These are phyloP conservation scores for Trachelus iudaicus DNA, from an alignment of 2,888 invertebrate genomes.

Conservation along the genomic window DNA sequence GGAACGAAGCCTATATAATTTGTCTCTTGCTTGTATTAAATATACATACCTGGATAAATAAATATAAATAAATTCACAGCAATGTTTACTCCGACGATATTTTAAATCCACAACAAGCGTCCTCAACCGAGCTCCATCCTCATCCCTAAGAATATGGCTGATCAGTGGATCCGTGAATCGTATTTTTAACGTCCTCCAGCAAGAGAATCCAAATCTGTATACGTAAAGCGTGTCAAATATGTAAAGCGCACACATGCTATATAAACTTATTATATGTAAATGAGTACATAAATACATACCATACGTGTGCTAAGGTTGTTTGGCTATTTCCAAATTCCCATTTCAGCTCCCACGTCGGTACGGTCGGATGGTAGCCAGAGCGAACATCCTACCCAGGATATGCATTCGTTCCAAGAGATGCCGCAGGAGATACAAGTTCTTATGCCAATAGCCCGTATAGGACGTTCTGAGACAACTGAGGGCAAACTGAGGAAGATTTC, in stretches of 20 bases:
- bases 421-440: neutral
- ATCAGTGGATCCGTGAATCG: neutral
- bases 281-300: neutral
- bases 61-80: conserved; percentile 8
- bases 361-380: neutral
- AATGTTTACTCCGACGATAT: neutral
- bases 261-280: neutral
- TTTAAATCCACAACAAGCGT: neutral
- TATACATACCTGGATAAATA: conserved; percentile 13
- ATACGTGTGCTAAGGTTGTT: neutral
- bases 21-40: neutral
- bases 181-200: neutral
- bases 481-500: neutral
- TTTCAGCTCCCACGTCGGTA: neutral
- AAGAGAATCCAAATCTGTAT: neutral
- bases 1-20: neutral
- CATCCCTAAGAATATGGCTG: neutral
- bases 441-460: conserved; percentile 5
- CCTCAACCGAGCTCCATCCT: neutral
- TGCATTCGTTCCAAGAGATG: neutral
- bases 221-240: neutral
- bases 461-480: conserved; percentile 3
- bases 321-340: neutral
- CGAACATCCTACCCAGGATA: neutral
- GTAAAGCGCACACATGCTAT: neutral